These are phyloP conservation scores for Smittia sp. DNA, from an alignment of 2,888 invertebrate species.

Conservation along the genomic window DNA sequence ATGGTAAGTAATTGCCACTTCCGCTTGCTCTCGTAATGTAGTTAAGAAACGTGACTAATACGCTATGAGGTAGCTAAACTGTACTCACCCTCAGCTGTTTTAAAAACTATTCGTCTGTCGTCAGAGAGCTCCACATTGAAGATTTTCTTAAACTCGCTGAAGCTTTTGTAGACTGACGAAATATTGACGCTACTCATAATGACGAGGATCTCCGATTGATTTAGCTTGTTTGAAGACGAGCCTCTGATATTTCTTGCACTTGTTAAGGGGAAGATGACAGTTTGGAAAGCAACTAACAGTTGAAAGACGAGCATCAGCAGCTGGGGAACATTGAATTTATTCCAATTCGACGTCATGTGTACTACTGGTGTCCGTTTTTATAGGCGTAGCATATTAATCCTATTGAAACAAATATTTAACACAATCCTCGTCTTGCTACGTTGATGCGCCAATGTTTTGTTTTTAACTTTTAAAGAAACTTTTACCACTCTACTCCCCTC, in stretches of 20 bases:
- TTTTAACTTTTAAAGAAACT: no score
- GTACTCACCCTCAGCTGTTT: conserved; percentile 25
- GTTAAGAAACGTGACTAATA: no score
- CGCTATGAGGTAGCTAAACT: no score
- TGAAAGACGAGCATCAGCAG: conserved; percentile 31
- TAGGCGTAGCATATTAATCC: background rate
- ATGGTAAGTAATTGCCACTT: no score
- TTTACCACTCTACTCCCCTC: no score
- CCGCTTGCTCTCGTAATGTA: no score
- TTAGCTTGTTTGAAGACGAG: background rate
- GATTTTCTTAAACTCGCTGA: conserved; percentile 33
- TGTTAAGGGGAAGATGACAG: background rate
- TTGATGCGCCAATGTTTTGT: no score
- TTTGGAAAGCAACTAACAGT: background rate
- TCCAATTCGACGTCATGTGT: conserved; percentile 34
- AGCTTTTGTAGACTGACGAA: conserved; percentile 15
- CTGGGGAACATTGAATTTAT: conserved; percentile 19
- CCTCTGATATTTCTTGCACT: conserved; percentile 1
- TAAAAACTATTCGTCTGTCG: conserved; percentile 6
- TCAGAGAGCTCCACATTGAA: conserved; percentile 27
- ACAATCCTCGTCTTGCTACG: no score
- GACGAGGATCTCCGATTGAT: conserved; percentile 25
- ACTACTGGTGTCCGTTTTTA: background rate
- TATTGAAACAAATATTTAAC: background rate
- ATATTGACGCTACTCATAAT: conserved; percentile 27